Evolutionary conservation across 2,113 vertebrate genomes (phyloP), one percentile per base, ranked within the genome.

Genomic region (Lamprologus callipterus): DNA sequence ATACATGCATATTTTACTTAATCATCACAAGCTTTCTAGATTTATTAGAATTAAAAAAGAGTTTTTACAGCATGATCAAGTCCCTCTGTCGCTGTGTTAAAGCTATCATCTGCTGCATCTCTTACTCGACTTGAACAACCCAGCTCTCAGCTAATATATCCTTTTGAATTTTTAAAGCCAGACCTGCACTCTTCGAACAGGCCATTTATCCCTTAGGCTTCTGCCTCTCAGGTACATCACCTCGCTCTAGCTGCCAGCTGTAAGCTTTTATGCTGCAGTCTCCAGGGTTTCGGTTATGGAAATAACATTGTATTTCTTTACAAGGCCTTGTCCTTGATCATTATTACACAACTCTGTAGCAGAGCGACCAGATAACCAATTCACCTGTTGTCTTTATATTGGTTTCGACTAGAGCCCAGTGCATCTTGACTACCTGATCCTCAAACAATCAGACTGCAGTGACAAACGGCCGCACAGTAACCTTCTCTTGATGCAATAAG

Each of bases 31-130:
- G 4, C 23, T 78, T 78, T n/a, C 42, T 49, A 78, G 26, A 49
- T 31, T 51, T 4, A n/a, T 51, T 31, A 78, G 26, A 31, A 51
- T 78, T n/a, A n/a, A 78, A 75, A 49, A n/a, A 49, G 1, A 12
- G 6, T 5, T 49, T 78, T 78, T 51, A 51, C 45, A 78, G 0
- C 17, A 31, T 0, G 4, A 78, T 31, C 17, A 31, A 49, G 4
- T 49, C 40, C 55, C 16, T 26, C 21, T 21, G n/a, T 12, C 2
- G 5, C n/a, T 19, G 0, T 4, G 21, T 19, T 19, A 37, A 49
- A 78, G n/a, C n/a, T 37, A 9, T 8, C 5, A 10, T 35, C 51
- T 75, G 51, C 47, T 55, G 31, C 58, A 73, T 47, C 14, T 53
- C 40, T 78, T 49, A 49, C 42, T 78, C 6, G 1, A 31, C 23